These are phyloP conservation scores for Nematolebias whitei DNA, from an alignment of 2,113 vertebrate species.

Conservation along the genomic window DNA sequence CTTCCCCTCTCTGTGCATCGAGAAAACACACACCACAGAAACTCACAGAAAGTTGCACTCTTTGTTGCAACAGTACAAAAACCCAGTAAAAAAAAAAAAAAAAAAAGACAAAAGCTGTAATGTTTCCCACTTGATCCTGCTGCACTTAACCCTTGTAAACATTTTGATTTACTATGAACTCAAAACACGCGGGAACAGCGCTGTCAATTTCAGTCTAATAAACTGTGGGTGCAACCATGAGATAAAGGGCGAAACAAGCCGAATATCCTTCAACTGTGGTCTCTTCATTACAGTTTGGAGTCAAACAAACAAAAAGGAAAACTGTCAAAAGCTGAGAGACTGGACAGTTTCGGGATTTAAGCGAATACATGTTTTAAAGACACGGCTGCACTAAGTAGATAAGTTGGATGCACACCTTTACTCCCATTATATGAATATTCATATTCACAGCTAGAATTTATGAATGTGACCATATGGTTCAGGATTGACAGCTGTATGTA, in stretches of 20 bases:
- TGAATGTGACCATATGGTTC: slow-evolving; percentile 47
- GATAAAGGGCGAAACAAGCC: not conserved
- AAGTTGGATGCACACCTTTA: slow-evolving; percentile 22
- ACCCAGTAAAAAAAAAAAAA: not conserved
- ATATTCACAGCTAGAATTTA: slow-evolving; percentile 30
- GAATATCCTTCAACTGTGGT: slow-evolving; percentile 1
- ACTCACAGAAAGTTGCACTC: slow-evolving; percentile 21
- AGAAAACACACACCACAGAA: slow-evolving; percentile 32
- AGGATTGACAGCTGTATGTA: slow-evolving; percentile 22
- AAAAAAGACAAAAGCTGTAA: no score
- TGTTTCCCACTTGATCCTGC: not conserved
- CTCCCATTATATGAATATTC: slow-evolving; percentile 52
- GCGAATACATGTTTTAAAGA: slow-evolving; percentile 14
- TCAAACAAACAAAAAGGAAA: not conserved
- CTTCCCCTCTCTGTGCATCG: slow-evolving; percentile 42
- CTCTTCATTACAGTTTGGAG: not conserved
- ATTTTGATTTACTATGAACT: slow-evolving; percentile 42
- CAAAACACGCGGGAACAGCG: slow-evolving; percentile 8
- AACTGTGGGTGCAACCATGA: slow-evolving; percentile 3
- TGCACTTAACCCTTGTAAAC: slow-evolving; percentile 26
- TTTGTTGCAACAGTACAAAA: slow-evolving; percentile 3
- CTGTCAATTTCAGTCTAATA: slow-evolving; percentile 7
- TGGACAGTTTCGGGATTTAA: slow-evolving; percentile 5
- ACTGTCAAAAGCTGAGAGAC: slow-evolving; percentile 1
- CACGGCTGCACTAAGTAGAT: slow-evolving; percentile 5